Evolutionary conservation across 2,797 vertebrate species (phyloP).

Genomic region (Muscicapa comitata): DNA sequence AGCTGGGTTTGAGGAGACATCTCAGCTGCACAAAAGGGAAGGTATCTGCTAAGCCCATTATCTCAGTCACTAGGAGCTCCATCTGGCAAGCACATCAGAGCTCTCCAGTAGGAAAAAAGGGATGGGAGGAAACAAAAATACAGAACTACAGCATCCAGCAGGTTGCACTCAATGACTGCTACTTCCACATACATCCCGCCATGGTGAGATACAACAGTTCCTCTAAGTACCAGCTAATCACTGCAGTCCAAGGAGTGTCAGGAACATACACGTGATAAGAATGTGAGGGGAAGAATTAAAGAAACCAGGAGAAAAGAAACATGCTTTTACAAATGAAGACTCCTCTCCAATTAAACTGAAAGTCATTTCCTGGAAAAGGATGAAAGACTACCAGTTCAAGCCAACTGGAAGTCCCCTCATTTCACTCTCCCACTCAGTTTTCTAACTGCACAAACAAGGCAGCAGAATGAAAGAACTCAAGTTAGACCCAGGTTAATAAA

Average conservation of each 20-base stretch:
- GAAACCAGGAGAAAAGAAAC: not conserved
- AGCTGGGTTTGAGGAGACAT: not conserved
- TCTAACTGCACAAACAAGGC: not conserved
- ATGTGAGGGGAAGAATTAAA: not conserved
- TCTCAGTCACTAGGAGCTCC: not conserved
- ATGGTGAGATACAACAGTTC: not conserved
- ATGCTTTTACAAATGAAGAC: not conserved
- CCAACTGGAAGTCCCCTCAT: not conserved
- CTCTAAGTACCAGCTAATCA: not conserved
- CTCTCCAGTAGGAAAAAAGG: not conserved
- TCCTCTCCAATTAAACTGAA: not conserved
- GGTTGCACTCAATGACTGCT: not conserved
- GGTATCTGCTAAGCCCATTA: not conserved
- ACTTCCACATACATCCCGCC: not conserved
- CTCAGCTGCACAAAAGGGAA: not conserved
- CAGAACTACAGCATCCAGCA: not conserved
- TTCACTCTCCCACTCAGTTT: not conserved
- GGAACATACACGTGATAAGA: not conserved
- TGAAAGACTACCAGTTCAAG: not conserved
- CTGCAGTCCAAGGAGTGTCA: not conserved
- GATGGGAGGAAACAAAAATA: not conserved
- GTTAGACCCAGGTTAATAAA: slow-evolving; percentile 14
- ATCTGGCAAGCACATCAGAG: not conserved
- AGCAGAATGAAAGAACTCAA: not conserved
- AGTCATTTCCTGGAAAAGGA: not conserved